Evolutionary conservation across 2,113 vertebrate genomes (phyloP), one percentile per base, ranked within the genome.

Genomic region (Tinamus guttatus): DNA sequence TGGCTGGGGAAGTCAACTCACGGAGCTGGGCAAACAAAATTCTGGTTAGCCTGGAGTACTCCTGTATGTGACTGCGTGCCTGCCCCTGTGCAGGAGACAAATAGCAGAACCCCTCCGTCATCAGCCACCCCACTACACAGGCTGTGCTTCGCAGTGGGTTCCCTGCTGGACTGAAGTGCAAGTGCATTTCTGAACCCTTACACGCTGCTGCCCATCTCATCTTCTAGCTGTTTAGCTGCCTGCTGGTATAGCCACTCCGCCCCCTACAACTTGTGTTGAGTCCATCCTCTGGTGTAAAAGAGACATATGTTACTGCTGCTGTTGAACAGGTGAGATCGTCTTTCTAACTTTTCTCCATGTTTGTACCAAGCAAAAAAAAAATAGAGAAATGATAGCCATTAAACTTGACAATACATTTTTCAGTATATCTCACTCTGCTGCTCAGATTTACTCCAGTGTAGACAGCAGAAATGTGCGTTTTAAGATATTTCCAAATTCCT

Each of bases 1-100:
- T 7, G 58, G 16, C 45, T 0, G 0, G 4, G 27, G 32, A 63
- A 0, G 0, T 43, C 65, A 83, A 5, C 28, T 9, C 1, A 0
- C 5, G 58, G 62, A 75, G 40, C 28, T 1, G 0, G 20, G 24
- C 49, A 60, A 69, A 36, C 13, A 80, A 80, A 76, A 24, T 18
- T 10, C 4, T 17, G 13, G 67, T 30, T 30, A 38, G 34, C 22
- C 51, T 20, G 38, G 76, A 43, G 32, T 32, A 60, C 47, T 2
- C 0, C 17, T 13, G 10, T 30, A 38, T 18, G 22, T 43, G 38
- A 1, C 28, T 0, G 0, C 41, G n/a, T 16, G 30, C 43, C 28
- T 64, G 13, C 41, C 40, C 5, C 4, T 11, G 18, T 9, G 19
- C 41, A 7, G 0, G 0, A 32, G 28, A 13, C 1, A 0, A 51